Evolutionary conservation across 2,113 vertebrate species (phyloP), one percentile per base, ranked within the genome.

Genomic region (Paracanthobrama guichenoti): DNA sequence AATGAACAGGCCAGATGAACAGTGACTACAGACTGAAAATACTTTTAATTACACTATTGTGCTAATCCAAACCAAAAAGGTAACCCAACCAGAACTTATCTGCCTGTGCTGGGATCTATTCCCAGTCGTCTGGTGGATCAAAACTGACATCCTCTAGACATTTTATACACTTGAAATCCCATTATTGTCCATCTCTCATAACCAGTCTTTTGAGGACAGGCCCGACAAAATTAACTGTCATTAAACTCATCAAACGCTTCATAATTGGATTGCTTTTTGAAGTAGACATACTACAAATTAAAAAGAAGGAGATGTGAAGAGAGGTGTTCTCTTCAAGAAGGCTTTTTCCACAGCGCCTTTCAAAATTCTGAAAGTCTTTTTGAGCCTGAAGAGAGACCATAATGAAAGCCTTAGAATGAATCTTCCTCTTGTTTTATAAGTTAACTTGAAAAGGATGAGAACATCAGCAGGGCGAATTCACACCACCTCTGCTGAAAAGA

Each of bases 221-320:
- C 85, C 72, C 55, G 62, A 72, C 89, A 83, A 86, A 86, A 86
- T 80, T 87, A 87, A 86, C 66, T 0, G 48, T 86, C 83, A 86
- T 88, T 94, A 90, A 89, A 90, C 87, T 91, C 90, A 91, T 83
- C 87, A 90, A 88, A 88, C 89, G 72, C 79, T 81, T 89, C 85
- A 84, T 93, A 93, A 94, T 93, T 93, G 91, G 92, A 93, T 93
- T 93, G 90, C 79, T 84, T 90, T 92, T 90, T 91, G 90, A 94
- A 90, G 90, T 89, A 89, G 85, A 92, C 88, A 87, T 87, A 83
- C 84, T 85, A 88, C 59, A 84, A 87, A 90, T 86, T 18, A 84
- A 81, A 74, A 84, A 85, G 86, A 85, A 89, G 22, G 4, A 73
- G 57, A 78, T 53, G n/a, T 67, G n/a, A 66, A 73, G 8, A 78